Evolutionary conservation across 2,888 invertebrate species (phyloP), one percentile per base, ranked within the genome.

Genomic region (Chymomyza caudatula): DNA sequence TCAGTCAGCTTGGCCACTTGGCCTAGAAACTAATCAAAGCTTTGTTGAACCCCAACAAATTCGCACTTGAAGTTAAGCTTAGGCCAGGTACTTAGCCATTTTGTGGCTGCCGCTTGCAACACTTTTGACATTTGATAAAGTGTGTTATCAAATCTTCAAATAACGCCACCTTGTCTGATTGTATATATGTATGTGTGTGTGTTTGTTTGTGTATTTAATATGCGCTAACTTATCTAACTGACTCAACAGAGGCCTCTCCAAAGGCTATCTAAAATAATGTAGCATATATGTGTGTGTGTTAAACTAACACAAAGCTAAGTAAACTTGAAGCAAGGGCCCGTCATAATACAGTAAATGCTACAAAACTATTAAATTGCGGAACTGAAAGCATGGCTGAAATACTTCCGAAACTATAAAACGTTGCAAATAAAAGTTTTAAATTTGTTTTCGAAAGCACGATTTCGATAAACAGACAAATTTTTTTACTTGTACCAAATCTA

Each of bases 11-110:
- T 56, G 29, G 61, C 60, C 76, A 81, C 85, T 87, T 87, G 86
- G 85, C 87, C 87, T 85, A 85, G 85, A 79, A 85, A 80, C 63
- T 65, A 86, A 83, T 86, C 76, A 77, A 82, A 70, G 67, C 59
- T 51, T 56, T 51, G 23, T 56, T 51, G 23, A 25, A 49, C 53
- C 59, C 60, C 23, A 62, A 47, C 20, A 44, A 57, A 23, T 37
- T 37, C 5, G 29, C 29, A 37, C 29, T 37, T 37, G 29, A 11
- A 37, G 11, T 37, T 37, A 37, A 37, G 29, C 11, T 11, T 37
- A 11, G 8, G 11, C 29, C 29, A 29, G 29, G 8, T 8, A 29
- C 29, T 37, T 37, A 11, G 29, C 29, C 11, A 37, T 11, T 37
- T 37, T 8, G 8, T 37, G 17, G 54, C 25, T 29, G 4, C 29